Base-by-base conservation (phyloP, 2,888 invertebrate species). In the Athalia rosae region DNA sequence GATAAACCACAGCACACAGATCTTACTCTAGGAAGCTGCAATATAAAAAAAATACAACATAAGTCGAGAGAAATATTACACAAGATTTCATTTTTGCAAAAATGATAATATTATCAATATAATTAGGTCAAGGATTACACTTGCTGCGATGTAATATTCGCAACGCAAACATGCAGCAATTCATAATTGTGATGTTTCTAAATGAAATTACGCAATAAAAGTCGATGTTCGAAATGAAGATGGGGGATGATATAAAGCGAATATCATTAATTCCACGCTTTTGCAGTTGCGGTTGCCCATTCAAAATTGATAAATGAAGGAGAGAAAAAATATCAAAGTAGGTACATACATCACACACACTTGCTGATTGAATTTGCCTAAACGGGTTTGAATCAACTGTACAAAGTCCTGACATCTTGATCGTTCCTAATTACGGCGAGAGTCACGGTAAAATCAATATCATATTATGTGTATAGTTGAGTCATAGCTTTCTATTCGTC, bases 1-100 rank as follows among this genome's bases (percentile, higher is more conserved):
- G 88, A 89, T 87, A 89, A 89, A 89, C 89, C 87, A 87, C 89
- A 86, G 88, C 89, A 89, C 89, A 87, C 88, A 88, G 89, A 85
- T 88, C 86, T 88, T 85, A 84, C 84, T 86, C 82, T 84, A 87
- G 86, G 85, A 88, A 88, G 87, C 89, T 89, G 85, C 74, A 89
- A 74, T 43, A 1, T 13, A n/a, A 87, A 82, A 84, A 61, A 82
- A 58, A 82, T 53, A 58, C 71, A 76, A 50, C 59, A 79, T 69
- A 47, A 64, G 53, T 64, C 9, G 78, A 58, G 53, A 76, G 28
- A 28, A 28, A 28, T 28, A 28, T 28, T 28, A 28, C 2, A 28
- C 28, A 28, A 28, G 28, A 28, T 28, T 28, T 28, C 28, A 28
- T 28, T 28, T 28, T 28, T 41, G 67, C 56, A 13, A 45, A 63